Conservation (phyloP, 2,797 vertebrate species). For the Emydoidea blandingii region DNA sequence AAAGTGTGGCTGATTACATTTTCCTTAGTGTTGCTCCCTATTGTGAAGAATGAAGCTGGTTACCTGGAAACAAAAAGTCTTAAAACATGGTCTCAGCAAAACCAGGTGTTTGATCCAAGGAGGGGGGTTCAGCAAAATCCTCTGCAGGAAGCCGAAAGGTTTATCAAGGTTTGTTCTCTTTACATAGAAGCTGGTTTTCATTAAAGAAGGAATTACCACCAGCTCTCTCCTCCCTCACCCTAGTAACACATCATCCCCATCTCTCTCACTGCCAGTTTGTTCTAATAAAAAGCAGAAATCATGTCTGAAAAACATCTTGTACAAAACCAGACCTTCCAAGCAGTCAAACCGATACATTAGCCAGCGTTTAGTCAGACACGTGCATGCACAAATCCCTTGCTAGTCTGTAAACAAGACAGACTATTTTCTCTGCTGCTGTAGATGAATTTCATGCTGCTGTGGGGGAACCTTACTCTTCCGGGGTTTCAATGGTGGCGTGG, state of each 20-base stretch:
- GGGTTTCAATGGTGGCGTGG: accelerated
- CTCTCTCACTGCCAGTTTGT: conserved; percentile 51
- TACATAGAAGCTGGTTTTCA: conserved; percentile 44
- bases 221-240: conserved; percentile 43
- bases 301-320: conserved; percentile 53
- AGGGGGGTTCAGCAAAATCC: neutral
- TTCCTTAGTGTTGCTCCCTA: neutral
- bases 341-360: neutral
- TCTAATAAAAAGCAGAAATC: conserved; percentile 71
- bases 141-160: conserved; percentile 35
- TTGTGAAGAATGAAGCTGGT: neutral
- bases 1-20: neutral
- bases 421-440: conserved; percentile 18
- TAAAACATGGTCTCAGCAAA: neutral
- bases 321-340: neutral
- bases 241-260: conserved; percentile 37
- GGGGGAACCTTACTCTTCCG: neutral
- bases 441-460: conserved; percentile 2
- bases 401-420: conserved; percentile 38
- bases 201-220: conserved; percentile 55
- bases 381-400: neutral
- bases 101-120: conserved; percentile 38
- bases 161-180: conserved; percentile 66
- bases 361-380: conserved; percentile 10
- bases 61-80: conserved; percentile 16